Base-by-base conservation (phyloP, 1,140 invertebrate genomes). In the Pachypsylla venusta region DNA sequence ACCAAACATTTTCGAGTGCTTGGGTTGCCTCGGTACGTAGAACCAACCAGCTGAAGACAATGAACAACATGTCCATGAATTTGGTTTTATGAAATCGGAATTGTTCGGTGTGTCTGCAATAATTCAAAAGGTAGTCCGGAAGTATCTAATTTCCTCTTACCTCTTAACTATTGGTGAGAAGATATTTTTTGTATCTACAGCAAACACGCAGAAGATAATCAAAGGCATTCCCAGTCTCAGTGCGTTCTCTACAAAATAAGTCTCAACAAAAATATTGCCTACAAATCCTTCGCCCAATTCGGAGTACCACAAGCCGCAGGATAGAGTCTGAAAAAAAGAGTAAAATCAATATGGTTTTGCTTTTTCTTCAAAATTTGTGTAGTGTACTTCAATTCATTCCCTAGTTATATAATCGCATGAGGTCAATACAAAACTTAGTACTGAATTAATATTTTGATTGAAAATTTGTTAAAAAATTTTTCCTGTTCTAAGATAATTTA, bases 191-290 rank as follows among this genome's bases (percentile, higher is more conserved):
- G 16, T 48, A 22, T 48, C 42, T 22, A 48, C 22, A 48, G 42
- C 42, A 19, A 48, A 48, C 42, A 48, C 42, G n/a, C 42, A 48
- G 42, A 48, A 19, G 5, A 48, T 48, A 19, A 48, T 48, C 4
- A 48, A 22, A 48, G 42, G 42, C 42, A 48, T 48, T 5, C 42
- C 42, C 16, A 48, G 42, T 48, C 42, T 48, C 42, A 48, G 42
- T 19, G 42, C 42, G 22, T 48, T 48, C 42, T 48, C 42, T 22
- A 48, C 42, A n/a, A 48, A 48, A 22, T 10, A 48, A n/a, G 22
- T 48, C 42, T 48, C 42, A 3, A 48, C 16, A n/a, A 48, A 19
- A 3, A 48, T 48, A 22, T 48, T 48, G 4, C 42, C 42, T 22
- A 48, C 42, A n/a, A 48, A 48, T 4, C 42, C 42, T 48, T 48